These are phyloP conservation scores for Ophion ellenae DNA, from an alignment of 2,888 invertebrate species.

Conservation along the genomic window DNA sequence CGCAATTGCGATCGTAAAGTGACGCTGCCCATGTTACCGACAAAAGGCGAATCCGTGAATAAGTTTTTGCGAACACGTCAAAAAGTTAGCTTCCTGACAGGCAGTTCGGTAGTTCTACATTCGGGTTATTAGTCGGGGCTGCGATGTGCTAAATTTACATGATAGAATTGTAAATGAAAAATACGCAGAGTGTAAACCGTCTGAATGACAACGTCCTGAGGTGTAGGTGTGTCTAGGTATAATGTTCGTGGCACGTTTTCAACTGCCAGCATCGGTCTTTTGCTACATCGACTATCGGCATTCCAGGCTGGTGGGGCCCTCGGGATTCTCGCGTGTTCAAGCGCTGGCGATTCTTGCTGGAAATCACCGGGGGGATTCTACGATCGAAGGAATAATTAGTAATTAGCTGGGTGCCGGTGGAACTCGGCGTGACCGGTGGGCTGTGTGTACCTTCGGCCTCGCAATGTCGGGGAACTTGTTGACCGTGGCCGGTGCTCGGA, in stretches of 20 bases:
- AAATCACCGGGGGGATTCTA: conserved; percentile 49
- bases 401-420: conserved; percentile 61
- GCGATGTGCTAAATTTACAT: neutral
- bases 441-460: conserved; percentile 48
- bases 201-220: neutral
- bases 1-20: conserved; percentile 1
- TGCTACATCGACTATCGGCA: conserved; percentile 31
- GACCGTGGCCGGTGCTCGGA: conserved; percentile 54
- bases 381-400: conserved; percentile 64
- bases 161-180: neutral
- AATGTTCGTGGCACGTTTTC: conserved; percentile 34
- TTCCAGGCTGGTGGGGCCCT: conserved; percentile 20
- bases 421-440: conserved; percentile 58
- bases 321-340: conserved; percentile 45
- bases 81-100: neutral
- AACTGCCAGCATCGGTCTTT: conserved; percentile 9
- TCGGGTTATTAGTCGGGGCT: neutral
- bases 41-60: no score
- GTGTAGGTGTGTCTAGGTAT: conserved; percentile 6
- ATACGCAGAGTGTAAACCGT: neutral
- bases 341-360: conserved; percentile 38
- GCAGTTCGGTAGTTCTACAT: neutral
- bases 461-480: conserved; percentile 59
- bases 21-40: neutral
- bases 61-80: neutral